Percentiles rank a stretch among this genome's conserved stretches.
phyloP scores from a whole-genome alignment of 2,888 invertebrate species.

The Amphipoea lucens region DNA sequence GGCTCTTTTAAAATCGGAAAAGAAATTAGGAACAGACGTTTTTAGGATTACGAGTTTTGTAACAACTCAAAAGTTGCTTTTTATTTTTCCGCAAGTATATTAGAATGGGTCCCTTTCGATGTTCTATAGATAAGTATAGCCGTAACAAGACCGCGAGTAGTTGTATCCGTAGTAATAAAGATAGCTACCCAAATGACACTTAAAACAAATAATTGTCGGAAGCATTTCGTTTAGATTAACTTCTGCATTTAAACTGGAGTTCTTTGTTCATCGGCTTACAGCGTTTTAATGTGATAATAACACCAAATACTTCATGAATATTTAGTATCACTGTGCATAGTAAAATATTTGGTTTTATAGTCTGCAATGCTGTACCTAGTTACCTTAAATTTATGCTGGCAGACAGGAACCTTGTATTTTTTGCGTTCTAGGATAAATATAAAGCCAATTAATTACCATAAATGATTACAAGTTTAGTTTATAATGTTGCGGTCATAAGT shows the following conservation, averaged over 20 bases:
- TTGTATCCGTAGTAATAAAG: conserved; percentile 57
- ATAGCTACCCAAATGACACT: conserved; percentile 59
- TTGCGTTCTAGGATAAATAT: background rate
- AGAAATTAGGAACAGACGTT: conserved; percentile 90
- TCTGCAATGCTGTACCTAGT: background rate
- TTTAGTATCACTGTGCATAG: conserved; percentile 19
- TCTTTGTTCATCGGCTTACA: conserved; percentile 49
- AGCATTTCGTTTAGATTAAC: conserved; percentile 59
- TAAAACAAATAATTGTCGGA: conserved; percentile 57
- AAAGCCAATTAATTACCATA: conserved; percentile 52
- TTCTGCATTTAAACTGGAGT: conserved; percentile 50
- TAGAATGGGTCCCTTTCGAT: conserved; percentile 46
- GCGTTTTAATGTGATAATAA: conserved; percentile 40
- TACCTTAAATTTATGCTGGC: conserved; percentile 4
- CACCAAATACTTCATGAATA: conserved; percentile 47
- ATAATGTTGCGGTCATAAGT: conserved; percentile 60
- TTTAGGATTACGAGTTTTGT: conserved; percentile 88
- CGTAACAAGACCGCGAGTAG: conserved; percentile 53
- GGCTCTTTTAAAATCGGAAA: conserved; percentile 89
- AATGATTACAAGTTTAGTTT: conserved; percentile 63
- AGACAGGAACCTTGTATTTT: background rate
- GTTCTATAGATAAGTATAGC: conserved; percentile 49
- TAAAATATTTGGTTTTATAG: conserved; percentile 28
- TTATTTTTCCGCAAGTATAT: conserved; percentile 70
- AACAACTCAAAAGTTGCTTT: conserved; percentile 80